phyloP scores from a whole-genome alignment of 1,140 invertebrate genomes.

The Drosophila obscura region DNA sequence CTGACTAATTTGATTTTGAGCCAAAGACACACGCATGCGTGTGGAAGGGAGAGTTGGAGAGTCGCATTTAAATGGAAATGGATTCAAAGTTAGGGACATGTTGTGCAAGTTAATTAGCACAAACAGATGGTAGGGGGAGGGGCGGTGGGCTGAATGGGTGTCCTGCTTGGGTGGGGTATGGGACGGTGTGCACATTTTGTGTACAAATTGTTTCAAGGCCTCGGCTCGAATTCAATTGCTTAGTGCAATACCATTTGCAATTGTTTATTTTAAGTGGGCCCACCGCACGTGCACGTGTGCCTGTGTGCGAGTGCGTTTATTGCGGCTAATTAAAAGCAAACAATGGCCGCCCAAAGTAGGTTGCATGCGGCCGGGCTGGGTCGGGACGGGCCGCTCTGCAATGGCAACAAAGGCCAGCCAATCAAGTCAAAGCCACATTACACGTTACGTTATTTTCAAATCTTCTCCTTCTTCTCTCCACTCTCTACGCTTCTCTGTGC shows the following conservation, averaged over 20 bases:
- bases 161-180: background rate
- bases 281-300: conserved; percentile 44
- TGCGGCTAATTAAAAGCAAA: conserved; percentile 82
- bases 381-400: conserved; percentile 16
- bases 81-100: conserved; percentile 71
- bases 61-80: conserved; percentile 70
- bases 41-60: background rate
- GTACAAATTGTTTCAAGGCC: conserved; percentile 77
- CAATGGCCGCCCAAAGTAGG: conserved; percentile 75
- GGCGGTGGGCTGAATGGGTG: background rate
- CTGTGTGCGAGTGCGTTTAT: conserved; percentile 70
- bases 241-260: conserved; percentile 76
- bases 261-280: conserved; percentile 78
- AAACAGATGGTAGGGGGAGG: conserved; percentile 12
- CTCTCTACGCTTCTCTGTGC: too few species aligned
- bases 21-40: conserved; percentile 23
- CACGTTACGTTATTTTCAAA: conserved; percentile 66
- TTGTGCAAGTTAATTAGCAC: conserved; percentile 75
- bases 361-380: conserved; percentile 52
- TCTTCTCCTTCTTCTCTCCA: conserved; percentile 29
- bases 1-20: conserved; percentile 81
- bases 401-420: conserved; percentile 52
- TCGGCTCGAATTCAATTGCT: conserved; percentile 76
- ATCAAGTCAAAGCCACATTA: conserved; percentile 71
- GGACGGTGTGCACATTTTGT: conserved; percentile 25